Percentiles rank a stretch among this genome's conserved stretches.
Conservation (phyloP, 2,797 vertebrate species). For the Myotis myotis region DNA sequence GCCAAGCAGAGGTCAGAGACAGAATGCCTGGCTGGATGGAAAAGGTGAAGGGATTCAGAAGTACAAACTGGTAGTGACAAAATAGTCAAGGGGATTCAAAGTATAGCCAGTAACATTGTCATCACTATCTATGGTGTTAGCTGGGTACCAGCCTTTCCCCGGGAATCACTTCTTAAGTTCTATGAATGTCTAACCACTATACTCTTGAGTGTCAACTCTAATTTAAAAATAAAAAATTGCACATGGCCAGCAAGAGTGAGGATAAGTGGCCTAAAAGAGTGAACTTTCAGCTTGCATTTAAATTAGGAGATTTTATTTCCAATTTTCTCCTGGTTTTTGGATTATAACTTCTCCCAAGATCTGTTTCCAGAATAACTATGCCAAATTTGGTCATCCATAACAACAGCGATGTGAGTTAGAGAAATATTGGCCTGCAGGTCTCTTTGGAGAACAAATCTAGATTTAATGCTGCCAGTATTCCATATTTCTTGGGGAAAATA, state of each 20-base stretch:
- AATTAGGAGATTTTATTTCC: constrained; percentile 10
- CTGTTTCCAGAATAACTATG: constrained; percentile 44
- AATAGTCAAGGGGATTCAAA: neutral
- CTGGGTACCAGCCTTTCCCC: neutral
- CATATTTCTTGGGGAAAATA: constrained; percentile 54
- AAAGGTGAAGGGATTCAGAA: neutral
- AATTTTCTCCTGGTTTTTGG: constrained; percentile 36
- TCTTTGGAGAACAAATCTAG: constrained; percentile 61
- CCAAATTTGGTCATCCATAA: constrained; percentile 35
- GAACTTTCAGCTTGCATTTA: constrained; percentile 41
- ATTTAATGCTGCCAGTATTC: constrained; percentile 23
- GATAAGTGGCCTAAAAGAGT: neutral
- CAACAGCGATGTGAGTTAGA: neutral
- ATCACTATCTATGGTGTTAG: neutral
- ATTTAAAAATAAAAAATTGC: neutral
- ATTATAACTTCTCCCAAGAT: constrained; percentile 24
- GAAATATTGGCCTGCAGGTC: constrained; percentile 33
- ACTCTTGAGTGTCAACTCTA: neutral
- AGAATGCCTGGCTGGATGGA: neutral
- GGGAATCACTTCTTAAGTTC: neutral
- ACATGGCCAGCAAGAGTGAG: neutral
- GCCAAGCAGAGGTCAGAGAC: neutral
- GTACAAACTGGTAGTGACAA: neutral
- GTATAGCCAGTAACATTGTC: neutral
- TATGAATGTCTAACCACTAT: neutral